These are phyloP conservation scores for Avahi laniger DNA, from an alignment of 2,797 vertebrate genomes.

Conservation along the genomic window DNA sequence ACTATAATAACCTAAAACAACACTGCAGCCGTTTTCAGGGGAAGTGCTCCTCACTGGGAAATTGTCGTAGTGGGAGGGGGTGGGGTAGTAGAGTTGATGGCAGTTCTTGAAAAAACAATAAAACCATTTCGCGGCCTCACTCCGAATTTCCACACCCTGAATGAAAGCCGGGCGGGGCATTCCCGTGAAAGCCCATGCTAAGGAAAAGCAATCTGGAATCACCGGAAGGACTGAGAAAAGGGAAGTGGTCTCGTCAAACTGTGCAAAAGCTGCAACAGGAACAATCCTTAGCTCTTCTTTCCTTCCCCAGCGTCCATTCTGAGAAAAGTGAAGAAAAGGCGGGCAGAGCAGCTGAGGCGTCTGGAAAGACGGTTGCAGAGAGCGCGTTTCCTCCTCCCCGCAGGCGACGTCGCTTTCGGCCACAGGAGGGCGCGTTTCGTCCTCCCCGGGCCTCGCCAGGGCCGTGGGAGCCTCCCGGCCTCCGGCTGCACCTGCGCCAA, in stretches of 20 bases:
- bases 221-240: neutral
- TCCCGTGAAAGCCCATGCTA: neutral
- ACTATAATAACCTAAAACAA: neutral
- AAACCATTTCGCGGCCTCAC: neutral
- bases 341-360: neutral
- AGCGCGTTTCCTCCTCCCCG: neutral
- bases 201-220: too few relatives aligned
- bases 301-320: neutral
- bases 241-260: neutral
- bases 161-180: neutral
- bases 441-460: accelerated
- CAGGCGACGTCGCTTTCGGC: neutral
- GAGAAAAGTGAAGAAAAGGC: neutral
- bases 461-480: too few relatives aligned
- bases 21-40: neutral
- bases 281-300: neutral
- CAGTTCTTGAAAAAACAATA: neutral
- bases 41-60: neutral
- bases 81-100: neutral
- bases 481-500: too few relatives aligned
- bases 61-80: neutral
- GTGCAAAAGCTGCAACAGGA: neutral
- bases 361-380: too few relatives aligned
- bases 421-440: slow-evolving; percentile 1
- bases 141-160: neutral